Evolutionary conservation across 2,888 invertebrate genomes (phyloP), one percentile per base, ranked within the genome.

Genomic region (Papilio demoleus): DNA sequence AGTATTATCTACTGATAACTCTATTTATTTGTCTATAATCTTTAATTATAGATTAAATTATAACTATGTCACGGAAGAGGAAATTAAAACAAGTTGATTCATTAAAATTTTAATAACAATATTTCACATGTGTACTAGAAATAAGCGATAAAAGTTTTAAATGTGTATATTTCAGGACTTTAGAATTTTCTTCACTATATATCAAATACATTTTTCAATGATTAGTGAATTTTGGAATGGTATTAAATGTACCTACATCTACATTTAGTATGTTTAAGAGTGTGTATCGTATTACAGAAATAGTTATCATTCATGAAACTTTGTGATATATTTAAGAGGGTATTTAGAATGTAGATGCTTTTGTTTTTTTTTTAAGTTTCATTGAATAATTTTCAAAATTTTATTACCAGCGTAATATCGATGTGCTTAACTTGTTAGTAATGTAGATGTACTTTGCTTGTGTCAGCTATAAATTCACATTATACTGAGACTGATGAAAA

Each of bases 381-480:
- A 38, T 38, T 45, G n/a, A 17, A 38, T 47, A 6, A 17, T 60
- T 65, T 36, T 47, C 36, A 38, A 53, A 36, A 24, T 69, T 69
- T 31, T 60, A 34, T 24, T 27, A 40, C 22, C 27, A 65, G 64
- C 42, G 31, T 42, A 31, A 50, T 56, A 56, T 56, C 27, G 14
- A 64, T 59, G 59, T 64, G 68, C 68, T 64, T 68, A 38, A 17
- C 40, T 50, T 34, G 58, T 31, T 31, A 31, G 31, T 68, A 47
- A 45, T 36, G 47, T 68, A 65, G 42, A 36, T 12, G 40, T 38
- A 67, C 50, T 65, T 56, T 65, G 65, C 69, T 69, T 69, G 69
- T 69, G 69, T 69, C 65, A 69, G 69, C 69, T 69, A 69, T 69
- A 69, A 69, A 65, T 65, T 65, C 69, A 69, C 69, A 65, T 69